A percentile compares a stretch with the other conserved stretches of the same genome.
Conservation (phyloP, 2,113 vertebrate genomes). For the Lampris incognitus region DNA sequence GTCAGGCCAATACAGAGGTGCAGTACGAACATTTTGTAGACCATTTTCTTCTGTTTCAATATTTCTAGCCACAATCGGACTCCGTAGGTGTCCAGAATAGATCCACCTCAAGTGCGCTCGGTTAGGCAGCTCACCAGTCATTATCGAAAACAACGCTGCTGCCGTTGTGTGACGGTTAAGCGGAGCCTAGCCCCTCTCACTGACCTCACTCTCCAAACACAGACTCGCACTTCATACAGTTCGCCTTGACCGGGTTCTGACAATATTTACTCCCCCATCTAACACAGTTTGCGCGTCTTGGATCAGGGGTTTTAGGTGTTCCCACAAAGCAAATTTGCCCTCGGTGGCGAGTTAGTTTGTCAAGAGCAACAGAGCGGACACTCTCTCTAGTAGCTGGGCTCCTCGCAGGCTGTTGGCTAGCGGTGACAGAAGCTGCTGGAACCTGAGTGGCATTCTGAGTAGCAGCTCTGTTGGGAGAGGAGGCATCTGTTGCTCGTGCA, state of each 20-base stretch:
- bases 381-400: slow-evolving; percentile 3
- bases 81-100: neutral
- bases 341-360: neutral
- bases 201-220: too few species aligned
- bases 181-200: neutral
- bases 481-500: slow-evolving; percentile 60
- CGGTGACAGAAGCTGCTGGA: slow-evolving; percentile 39
- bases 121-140: neutral
- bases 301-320: neutral
- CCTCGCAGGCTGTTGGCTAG: slow-evolving; percentile 42
- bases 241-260: neutral
- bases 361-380: slow-evolving; percentile 38
- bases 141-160: neutral
- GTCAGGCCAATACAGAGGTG: too few species aligned
- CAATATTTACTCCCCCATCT: slow-evolving; percentile 9
- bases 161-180: neutral
- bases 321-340: slow-evolving; percentile 20
- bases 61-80: too few species aligned
- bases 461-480: slow-evolving; percentile 41
- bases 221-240: neutral
- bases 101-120: neutral
- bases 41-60: too few species aligned
- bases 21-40: too few species aligned
- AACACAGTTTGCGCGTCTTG: neutral
- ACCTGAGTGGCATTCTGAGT: slow-evolving; percentile 57